These are phyloP conservation scores for Pholis gunnellus DNA, from an alignment of 2,113 vertebrate genomes.

Conservation along the genomic window DNA sequence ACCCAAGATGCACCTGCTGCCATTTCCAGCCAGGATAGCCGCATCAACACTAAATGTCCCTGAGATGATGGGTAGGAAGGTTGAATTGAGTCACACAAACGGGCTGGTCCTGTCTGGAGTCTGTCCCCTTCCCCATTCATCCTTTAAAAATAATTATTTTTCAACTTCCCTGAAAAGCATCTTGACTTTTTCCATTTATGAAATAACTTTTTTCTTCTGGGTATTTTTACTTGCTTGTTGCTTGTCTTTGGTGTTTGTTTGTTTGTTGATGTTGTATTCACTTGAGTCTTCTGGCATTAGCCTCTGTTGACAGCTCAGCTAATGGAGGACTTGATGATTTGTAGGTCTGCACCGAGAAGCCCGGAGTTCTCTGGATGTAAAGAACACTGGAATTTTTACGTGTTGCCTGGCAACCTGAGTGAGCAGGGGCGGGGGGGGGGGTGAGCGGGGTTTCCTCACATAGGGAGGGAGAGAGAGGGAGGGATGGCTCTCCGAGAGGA, in stretches of 20 bases:
- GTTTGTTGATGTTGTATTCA: conserved; percentile 53
- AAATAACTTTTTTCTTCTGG: background rate
- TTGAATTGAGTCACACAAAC: conserved; percentile 38
- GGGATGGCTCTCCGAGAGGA: conserved; percentile 50
- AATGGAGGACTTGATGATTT: conserved; percentile 78
- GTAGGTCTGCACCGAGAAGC: conserved; percentile 71
- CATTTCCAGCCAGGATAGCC: background rate
- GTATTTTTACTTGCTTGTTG: conserved; percentile 36
- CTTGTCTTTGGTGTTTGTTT: conserved; percentile 10
- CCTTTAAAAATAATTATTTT: conserved; percentile 23
- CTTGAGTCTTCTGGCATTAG: conserved; percentile 66
- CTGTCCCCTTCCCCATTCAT: background rate
- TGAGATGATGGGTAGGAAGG: conserved; percentile 1
- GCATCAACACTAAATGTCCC: conserved; percentile 11
- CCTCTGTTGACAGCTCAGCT: conserved; percentile 72
- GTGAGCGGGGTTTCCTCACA: conserved; percentile 56
- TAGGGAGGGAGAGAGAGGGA: conserved; percentile 39
- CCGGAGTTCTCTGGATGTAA: conserved; percentile 64
- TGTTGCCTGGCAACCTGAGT: conserved; percentile 83
- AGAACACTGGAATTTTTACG: conserved; percentile 70
- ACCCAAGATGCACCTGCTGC: background rate
- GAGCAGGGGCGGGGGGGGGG: conserved; percentile 61
- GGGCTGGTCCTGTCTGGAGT: conserved; percentile 73
- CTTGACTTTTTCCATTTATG: background rate
- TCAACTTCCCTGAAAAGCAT: conserved; percentile 23